Evolutionary conservation across 2,113 vertebrate genomes (phyloP).

Genomic region (Orthonyx spaldingii): DNA sequence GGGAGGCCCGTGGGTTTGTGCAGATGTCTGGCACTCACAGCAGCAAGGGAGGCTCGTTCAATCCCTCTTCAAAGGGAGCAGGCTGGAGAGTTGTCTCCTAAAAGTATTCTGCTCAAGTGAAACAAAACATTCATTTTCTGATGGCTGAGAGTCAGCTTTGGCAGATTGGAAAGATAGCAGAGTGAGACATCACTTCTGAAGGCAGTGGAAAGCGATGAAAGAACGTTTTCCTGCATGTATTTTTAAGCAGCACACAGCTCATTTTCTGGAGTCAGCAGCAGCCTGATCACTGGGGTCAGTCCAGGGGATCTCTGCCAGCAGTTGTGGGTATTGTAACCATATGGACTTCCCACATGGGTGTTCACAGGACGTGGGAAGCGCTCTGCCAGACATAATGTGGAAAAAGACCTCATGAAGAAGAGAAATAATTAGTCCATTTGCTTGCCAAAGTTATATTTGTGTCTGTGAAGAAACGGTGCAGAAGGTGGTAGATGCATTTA

Average conservation of each 20-base stretch:
- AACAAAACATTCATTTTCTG: background rate
- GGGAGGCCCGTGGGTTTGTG: background rate
- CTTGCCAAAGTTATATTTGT: background rate
- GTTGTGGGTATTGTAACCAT: background rate
- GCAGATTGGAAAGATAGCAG: background rate
- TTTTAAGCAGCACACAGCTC: background rate
- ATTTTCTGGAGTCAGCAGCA: conserved; percentile 17
- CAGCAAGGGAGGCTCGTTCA: background rate
- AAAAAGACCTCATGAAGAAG: background rate
- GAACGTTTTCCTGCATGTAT: background rate
- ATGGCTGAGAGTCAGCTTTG: background rate
- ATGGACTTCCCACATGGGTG: background rate
- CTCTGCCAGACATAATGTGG: background rate
- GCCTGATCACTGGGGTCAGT: conserved; percentile 9
- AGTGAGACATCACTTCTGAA: background rate
- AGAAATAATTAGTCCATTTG: background rate
- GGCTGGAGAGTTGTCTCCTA: background rate
- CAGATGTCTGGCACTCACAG: background rate
- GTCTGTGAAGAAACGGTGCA: background rate
- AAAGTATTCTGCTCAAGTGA: background rate
- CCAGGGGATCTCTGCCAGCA: background rate
- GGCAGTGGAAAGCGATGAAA: background rate
- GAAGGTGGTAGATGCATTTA: background rate
- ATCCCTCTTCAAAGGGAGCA: background rate
- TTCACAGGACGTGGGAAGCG: background rate